These are phyloP conservation scores for Ctenochaetus hawaiiensis DNA, from an alignment of 2,797 vertebrate species.

Conservation along the genomic window DNA sequence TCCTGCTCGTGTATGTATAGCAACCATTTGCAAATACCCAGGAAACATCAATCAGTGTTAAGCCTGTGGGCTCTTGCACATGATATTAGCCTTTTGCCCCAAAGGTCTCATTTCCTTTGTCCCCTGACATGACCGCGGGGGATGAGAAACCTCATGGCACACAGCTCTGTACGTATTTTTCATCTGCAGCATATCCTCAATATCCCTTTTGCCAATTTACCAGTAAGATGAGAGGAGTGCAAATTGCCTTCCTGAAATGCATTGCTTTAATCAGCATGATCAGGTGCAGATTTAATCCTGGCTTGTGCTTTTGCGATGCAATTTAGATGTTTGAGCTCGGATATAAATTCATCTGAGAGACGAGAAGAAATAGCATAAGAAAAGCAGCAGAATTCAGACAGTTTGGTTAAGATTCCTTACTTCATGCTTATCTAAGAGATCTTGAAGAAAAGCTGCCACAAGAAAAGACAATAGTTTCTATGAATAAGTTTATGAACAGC, in stretches of 20 bases:
- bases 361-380: conserved; percentile 36
- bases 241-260: conserved; percentile 63
- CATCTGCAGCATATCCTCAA: conserved; percentile 54
- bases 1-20: background rate
- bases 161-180: conserved; percentile 47
- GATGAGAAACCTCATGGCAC: conserved; percentile 25
- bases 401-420: background rate
- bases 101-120: conserved; percentile 38
- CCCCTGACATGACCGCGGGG: conserved; percentile 20
- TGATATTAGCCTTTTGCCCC: conserved; percentile 30
- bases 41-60: conserved; percentile 14
- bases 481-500: conserved; percentile 40
- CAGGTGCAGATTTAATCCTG: conserved; percentile 66
- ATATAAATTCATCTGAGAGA: conserved; percentile 27
- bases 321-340: conserved; percentile 45
- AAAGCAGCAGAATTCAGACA: conserved; percentile 1
- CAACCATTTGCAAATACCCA: conserved; percentile 1
- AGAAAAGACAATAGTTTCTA: conserved; percentile 41
- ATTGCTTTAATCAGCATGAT: conserved; percentile 67
- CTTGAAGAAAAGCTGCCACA: conserved; percentile 18
- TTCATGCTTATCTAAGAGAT: background rate
- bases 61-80: conserved; percentile 1
- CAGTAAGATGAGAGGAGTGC: conserved; percentile 69
- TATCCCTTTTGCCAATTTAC: conserved; percentile 50
- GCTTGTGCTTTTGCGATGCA: conserved; percentile 43